phyloP scores from a whole-genome alignment of 2,113 vertebrate genomes.

The Aspiorhynchus laticeps region DNA sequence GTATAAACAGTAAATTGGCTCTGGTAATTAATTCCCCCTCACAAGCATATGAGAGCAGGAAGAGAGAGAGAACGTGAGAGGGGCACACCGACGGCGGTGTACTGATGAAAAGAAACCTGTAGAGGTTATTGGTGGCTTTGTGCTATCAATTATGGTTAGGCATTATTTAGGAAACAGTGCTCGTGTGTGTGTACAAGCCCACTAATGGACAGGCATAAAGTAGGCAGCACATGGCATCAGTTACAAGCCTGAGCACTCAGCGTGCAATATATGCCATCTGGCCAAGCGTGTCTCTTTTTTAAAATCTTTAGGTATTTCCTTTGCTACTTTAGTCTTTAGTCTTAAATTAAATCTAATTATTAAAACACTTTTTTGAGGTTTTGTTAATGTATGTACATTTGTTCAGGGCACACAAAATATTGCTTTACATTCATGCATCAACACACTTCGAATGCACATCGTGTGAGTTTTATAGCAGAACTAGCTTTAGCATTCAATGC shows the following conservation, averaged over 20 bases:
- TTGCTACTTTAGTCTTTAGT: not conserved
- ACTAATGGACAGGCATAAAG: constrained; percentile 47
- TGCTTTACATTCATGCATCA: not conserved
- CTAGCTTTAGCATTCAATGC: not conserved
- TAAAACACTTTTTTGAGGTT: not conserved
- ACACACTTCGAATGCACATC: not conserved
- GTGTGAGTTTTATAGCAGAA: not conserved
- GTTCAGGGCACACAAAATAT: not conserved
- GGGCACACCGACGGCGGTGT: constrained; percentile 28
- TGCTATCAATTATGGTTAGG: constrained; percentile 62
- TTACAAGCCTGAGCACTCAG: constrained; percentile 52
- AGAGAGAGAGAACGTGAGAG: constrained; percentile 53
- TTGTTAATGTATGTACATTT: not conserved
- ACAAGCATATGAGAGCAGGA: constrained; percentile 82
- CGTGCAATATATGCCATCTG: constrained; percentile 37
- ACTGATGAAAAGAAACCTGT: constrained; percentile 55
- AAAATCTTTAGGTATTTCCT: not conserved
- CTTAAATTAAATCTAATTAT: not conserved
- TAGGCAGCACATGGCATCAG: constrained; percentile 49
- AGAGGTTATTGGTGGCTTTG: constrained; percentile 58
- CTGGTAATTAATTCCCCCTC: constrained; percentile 98
- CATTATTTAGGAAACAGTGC: constrained; percentile 53
- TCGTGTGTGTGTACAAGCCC: constrained; percentile 29
- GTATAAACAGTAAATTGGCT: constrained; percentile 99
- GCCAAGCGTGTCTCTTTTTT: constrained; percentile 12